Percentiles rank a stretch among this genome's conserved stretches.
phyloP scores from a whole-genome alignment of 2,113 vertebrate genomes.

The Silurus asotus region DNA sequence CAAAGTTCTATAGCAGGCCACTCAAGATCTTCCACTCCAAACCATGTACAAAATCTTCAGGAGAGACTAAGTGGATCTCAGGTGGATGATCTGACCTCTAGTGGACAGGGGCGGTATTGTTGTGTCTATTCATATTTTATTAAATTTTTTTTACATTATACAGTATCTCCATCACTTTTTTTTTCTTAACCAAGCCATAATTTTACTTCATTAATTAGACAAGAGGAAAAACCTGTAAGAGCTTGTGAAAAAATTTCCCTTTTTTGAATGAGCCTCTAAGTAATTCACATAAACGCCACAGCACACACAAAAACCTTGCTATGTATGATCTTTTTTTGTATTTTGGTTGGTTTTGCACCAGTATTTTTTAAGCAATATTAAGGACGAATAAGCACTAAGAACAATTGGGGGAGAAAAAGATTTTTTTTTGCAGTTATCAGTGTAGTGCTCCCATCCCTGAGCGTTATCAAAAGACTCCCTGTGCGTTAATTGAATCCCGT shows the following conservation, averaged over 20 bases:
- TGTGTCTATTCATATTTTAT: neutral
- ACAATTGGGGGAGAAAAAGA: neutral
- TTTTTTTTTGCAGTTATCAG: neutral
- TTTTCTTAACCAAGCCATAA: neutral
- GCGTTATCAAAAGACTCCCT: slow-evolving; percentile 33
- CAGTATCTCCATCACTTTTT: neutral
- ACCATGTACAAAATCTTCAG: too few relatives aligned
- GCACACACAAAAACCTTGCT: neutral
- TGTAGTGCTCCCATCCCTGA: neutral
- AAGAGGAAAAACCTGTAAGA: neutral
- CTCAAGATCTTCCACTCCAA: too few relatives aligned
- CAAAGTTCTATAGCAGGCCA: too few relatives aligned
- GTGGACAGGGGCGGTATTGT: neutral
- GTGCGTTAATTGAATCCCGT: slow-evolving; percentile 33
- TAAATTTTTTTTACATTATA: too few relatives aligned
- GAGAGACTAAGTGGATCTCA: neutral
- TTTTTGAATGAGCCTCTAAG: neutral
- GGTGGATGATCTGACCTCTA: neutral
- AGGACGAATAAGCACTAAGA: neutral
- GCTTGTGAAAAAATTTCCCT: neutral
- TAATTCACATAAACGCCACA: neutral
- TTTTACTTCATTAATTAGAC: neutral
- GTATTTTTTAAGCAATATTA: neutral
- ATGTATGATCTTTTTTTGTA: neutral
- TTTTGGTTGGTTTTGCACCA: neutral